phyloP scores from a whole-genome alignment of 2,888 invertebrate genomes.

The Cerastis leucographa region DNA sequence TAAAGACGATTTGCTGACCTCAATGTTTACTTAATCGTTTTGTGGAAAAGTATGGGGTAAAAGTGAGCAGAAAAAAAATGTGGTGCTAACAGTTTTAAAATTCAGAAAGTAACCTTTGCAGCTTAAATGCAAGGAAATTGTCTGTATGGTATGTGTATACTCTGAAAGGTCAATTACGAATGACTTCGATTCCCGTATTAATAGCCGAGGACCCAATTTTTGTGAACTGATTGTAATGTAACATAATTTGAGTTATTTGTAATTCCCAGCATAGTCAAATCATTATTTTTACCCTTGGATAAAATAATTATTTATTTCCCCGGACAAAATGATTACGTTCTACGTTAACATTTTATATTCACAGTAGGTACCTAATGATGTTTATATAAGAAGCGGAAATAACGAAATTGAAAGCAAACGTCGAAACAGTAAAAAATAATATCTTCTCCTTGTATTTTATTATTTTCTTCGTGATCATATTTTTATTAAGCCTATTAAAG shows the following conservation, averaged over 20 bases:
- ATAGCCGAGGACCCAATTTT: neutral
- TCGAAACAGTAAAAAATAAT: conserved; percentile 31
- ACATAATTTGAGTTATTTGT: neutral
- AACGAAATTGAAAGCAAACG: conserved; percentile 38
- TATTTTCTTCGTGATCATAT: conserved; percentile 16
- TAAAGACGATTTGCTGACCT: conserved; percentile 25
- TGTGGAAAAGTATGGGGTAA: neutral
- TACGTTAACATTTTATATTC: neutral
- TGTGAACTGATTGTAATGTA: neutral
- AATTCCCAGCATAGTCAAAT: neutral
- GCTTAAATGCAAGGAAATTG: neutral
- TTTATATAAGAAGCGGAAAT: conserved; percentile 25
- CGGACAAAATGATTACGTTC: neutral
- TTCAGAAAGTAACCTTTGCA: neutral
- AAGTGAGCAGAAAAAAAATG: neutral
- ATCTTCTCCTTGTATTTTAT: conserved; percentile 16
- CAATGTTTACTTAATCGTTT: conserved; percentile 12
- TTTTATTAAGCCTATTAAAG: conserved; percentile 32
- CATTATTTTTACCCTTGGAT: neutral
- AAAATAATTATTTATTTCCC: neutral
- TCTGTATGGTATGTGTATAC: neutral
- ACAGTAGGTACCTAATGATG: neutral
- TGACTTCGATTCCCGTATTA: neutral
- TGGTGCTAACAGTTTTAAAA: neutral
- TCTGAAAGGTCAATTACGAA: neutral